Evolutionary conservation across 2,797 vertebrate species (phyloP).

Genomic region (Characodon lateralis): DNA sequence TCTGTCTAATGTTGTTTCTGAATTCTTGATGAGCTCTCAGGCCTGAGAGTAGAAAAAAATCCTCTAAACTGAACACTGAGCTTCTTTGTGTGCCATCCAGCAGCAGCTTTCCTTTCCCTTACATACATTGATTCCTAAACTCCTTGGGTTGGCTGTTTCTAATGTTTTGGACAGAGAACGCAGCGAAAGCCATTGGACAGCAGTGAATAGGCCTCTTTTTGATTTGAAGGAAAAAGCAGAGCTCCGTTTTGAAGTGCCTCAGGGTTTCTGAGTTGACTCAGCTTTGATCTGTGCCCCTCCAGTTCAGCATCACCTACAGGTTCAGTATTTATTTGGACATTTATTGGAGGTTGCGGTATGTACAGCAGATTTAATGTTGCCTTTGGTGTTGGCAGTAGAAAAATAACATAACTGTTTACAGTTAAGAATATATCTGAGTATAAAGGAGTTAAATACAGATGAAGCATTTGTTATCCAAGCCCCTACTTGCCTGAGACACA

Average conservation of each 20-base stretch:
- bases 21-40: not conserved
- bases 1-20: not conserved
- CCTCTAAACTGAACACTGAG: not conserved
- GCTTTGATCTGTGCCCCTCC: not conserved
- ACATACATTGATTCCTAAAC: not conserved
- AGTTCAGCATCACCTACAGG: not conserved
- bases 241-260: not conserved
- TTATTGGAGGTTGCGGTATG: not conserved
- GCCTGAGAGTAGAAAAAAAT: not conserved
- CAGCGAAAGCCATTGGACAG: not conserved
- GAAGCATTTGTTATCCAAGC: conserved; percentile 50
- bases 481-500: not conserved
- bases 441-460: conserved; percentile 60
- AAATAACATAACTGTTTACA: not conserved
- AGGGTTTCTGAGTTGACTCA: not conserved
- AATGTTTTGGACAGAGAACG: not conserved
- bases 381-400: not conserved
- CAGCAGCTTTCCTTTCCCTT: not conserved
- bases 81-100: not conserved
- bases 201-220: not conserved
- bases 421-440: not conserved
- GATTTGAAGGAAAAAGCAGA: not conserved
- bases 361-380: not conserved
- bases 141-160: not conserved
- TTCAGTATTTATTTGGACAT: not conserved